Conservation (phyloP, 2,797 vertebrate species). For the Danio jaintianensis region DNA sequence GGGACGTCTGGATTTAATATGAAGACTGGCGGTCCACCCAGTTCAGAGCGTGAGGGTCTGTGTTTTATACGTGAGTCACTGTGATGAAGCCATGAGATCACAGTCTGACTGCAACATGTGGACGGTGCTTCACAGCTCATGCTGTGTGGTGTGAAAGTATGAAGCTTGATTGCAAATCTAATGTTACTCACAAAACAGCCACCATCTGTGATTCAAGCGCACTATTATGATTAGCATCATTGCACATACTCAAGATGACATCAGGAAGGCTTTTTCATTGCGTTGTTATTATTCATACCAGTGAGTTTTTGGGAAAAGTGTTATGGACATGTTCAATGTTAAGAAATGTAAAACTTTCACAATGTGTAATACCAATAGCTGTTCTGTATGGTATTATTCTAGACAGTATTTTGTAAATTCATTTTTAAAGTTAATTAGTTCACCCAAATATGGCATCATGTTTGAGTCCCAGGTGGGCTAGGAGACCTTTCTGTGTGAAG, state of each 20-base stretch:
- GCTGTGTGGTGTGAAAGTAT: neutral
- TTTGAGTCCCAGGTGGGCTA: no score
- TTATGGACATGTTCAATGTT: neutral
- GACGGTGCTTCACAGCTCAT: constrained; percentile 25
- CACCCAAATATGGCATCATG: no score
- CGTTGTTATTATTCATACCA: neutral
- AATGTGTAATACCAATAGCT: no score
- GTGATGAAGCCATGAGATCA: constrained; percentile 58
- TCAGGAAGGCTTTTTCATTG: neutral
- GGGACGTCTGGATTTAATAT: constrained; percentile 61
- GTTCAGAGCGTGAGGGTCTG: constrained; percentile 33
- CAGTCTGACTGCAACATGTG: constrained; percentile 40
- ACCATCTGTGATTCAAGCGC: constrained; percentile 22
- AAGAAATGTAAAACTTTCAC: no score
- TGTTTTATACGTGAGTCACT: constrained; percentile 45
- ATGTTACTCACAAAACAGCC: constrained; percentile 28
- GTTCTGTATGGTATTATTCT: no score
- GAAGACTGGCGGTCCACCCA: constrained; percentile 54
- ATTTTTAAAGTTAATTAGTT: no score
- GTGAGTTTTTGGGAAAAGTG: neutral
- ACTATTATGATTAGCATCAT: neutral
- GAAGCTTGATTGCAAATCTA: constrained; percentile 4
- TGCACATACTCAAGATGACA: neutral
- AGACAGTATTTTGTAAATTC: no score
- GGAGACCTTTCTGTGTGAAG: no score